phyloP scores from a whole-genome alignment of 2,888 invertebrate species.

The Nebria salina region DNA sequence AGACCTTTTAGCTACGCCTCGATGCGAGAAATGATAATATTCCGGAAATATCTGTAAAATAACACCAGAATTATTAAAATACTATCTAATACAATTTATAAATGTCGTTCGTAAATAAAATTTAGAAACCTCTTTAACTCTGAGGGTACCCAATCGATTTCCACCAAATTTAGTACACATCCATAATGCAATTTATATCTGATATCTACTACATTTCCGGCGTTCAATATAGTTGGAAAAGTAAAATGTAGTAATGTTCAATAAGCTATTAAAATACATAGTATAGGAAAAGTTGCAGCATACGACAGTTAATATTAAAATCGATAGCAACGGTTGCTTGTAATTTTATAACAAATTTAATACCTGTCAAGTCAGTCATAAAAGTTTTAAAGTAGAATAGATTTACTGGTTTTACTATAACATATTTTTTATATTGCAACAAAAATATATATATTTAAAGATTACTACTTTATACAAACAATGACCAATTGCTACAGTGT shows the following conservation, averaged over 20 bases:
- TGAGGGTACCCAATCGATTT: too few species aligned
- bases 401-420: background rate
- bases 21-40: constrained; percentile 87
- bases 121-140: background rate
- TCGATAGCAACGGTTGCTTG: background rate
- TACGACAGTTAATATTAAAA: background rate
- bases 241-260: background rate
- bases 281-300: background rate
- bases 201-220: background rate
- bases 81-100: too few species aligned
- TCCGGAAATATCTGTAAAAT: constrained; percentile 83
- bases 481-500: too few species aligned
- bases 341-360: background rate
- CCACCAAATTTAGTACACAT: too few species aligned
- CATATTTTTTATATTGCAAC: too few species aligned
- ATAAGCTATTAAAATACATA: background rate
- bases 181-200: background rate
- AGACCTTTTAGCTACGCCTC: constrained; percentile 81
- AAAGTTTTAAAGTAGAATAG: background rate
- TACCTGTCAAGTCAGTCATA: background rate
- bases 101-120: background rate
- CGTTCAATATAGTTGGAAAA: background rate
- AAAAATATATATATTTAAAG: too few species aligned
- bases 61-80: background rate
- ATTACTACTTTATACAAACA: too few species aligned